Percentiles rank a stretch among this genome's conserved stretches.
These are phyloP conservation scores for Acleris holmiana DNA, from an alignment of 2,888 invertebrate species.

Conservation along the genomic window DNA sequence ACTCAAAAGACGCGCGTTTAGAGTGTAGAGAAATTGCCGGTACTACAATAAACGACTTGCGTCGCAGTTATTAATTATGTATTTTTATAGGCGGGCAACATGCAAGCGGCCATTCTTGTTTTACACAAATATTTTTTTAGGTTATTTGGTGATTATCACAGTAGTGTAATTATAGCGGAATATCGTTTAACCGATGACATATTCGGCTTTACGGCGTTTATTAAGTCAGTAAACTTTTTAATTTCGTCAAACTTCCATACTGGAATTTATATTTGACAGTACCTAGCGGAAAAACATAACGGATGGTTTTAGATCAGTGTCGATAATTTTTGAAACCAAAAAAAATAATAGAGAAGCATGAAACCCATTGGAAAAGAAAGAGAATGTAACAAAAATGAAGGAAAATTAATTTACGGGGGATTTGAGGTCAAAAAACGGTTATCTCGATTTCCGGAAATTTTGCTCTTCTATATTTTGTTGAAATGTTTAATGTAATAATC, in stretches of 20 bases:
- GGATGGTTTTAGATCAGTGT: too few species aligned
- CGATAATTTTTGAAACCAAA: too few species aligned
- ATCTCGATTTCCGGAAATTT: too few species aligned
- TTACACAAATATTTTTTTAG: constrained; percentile 56
- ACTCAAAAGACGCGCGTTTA: constrained; percentile 71
- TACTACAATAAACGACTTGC: constrained; percentile 75
- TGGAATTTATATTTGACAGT: too few species aligned
- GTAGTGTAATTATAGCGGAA: constrained; percentile 7
- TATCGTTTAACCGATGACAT: background rate
- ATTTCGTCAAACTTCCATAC: background rate
- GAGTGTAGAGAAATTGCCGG: constrained; percentile 73
- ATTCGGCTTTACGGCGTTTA: background rate
- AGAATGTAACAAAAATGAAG: too few species aligned
- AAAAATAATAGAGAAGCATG: too few species aligned
- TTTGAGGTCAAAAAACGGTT: too few species aligned
- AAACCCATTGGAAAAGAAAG: too few species aligned
- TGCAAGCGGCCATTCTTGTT: constrained; percentile 63
- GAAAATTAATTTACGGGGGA: too few species aligned
- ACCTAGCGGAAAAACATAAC: too few species aligned
- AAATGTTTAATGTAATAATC: too few species aligned
- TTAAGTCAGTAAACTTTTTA: background rate
- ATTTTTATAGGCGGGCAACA: constrained; percentile 69
- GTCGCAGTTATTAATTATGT: constrained; percentile 77
- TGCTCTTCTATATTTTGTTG: too few species aligned
- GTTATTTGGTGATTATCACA: constrained; percentile 42